Evolutionary conservation across 2,888 invertebrate genomes (phyloP).

Genomic region (Alcis repandata): DNA sequence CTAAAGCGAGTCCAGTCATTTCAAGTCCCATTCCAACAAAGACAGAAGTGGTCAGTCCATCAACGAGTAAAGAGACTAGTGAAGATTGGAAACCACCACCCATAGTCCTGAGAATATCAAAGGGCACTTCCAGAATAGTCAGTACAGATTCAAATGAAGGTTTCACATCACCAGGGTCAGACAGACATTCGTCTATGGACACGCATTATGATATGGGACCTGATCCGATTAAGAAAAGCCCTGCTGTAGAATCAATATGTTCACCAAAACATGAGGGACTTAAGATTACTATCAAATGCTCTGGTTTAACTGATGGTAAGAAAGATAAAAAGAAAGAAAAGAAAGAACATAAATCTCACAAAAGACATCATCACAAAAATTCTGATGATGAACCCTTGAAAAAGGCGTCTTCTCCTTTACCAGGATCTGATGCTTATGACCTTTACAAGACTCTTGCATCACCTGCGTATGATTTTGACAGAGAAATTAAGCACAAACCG

Average conservation of each 20-base stretch:
- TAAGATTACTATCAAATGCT: constrained; percentile 84
- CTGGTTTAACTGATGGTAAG: constrained; percentile 72
- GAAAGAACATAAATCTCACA: constrained; percentile 85
- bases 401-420: constrained; percentile 81
- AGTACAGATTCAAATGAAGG: constrained; percentile 89
- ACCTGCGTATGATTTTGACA: constrained; percentile 69
- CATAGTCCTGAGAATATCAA: constrained; percentile 95
- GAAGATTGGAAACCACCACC: constrained; percentile 90
- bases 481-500: constrained; percentile 61
- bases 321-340: constrained; percentile 81
- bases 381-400: constrained; percentile 73
- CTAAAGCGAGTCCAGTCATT: constrained; percentile 79
- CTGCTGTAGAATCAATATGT: constrained; percentile 78
- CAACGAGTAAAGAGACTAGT: constrained; percentile 79
- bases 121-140: constrained; percentile 89
- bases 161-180: constrained; percentile 84
- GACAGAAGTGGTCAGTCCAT: constrained; percentile 77
- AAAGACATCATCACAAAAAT: constrained; percentile 76
- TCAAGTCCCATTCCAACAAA: constrained; percentile 74
- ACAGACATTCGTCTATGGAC: constrained; percentile 82
- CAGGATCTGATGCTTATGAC: constrained; percentile 82
- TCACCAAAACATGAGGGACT: constrained; percentile 84
- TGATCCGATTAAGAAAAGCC: constrained; percentile 75
- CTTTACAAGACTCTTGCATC: constrained; percentile 84
- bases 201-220: constrained; percentile 76